Evolutionary conservation across 1,140 invertebrate species (phyloP).

Genomic region (Trichogramma pretiosum): DNA sequence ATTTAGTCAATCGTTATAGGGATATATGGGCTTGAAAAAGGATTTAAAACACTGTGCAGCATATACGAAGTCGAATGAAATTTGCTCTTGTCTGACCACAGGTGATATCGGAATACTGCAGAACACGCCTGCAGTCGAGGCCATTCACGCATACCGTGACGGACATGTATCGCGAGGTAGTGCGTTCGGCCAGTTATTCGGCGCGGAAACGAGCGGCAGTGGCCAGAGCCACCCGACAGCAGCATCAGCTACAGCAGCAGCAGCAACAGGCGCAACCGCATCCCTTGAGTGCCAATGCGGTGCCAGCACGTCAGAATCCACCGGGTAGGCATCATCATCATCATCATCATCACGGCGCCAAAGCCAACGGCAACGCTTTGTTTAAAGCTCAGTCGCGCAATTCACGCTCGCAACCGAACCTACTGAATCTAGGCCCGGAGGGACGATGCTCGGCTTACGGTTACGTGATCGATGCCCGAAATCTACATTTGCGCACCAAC

Average conservation of each 20-base stretch:
- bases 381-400: slow-evolving; percentile 39
- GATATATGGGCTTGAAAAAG: too few species aligned
- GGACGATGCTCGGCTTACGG: neutral
- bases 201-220: slow-evolving; percentile 29
- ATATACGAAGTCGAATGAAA: too few species aligned
- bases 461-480: slow-evolving; percentile 15
- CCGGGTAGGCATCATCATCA: neutral
- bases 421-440: slow-evolving; percentile 24
- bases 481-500: slow-evolving; percentile 18
- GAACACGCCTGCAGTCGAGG: slow-evolving; percentile 44
- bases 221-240: slow-evolving; percentile 3
- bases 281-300: slow-evolving; percentile 1
- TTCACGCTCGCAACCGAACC: slow-evolving; percentile 40
- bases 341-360: slow-evolving; percentile 17
- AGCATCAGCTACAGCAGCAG: slow-evolving; percentile 18
- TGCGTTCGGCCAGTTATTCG: slow-evolving; percentile 37
- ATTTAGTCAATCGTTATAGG: too few species aligned
- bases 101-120: slow-evolving; percentile 54
- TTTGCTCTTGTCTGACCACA: slow-evolving; percentile 28
- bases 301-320: slow-evolving; percentile 9
- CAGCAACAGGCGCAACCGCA: slow-evolving; percentile 10
- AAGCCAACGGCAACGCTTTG: slow-evolving; percentile 21
- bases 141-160: slow-evolving; percentile 55
- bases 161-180: slow-evolving; percentile 52
- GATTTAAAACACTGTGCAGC: too few species aligned